These are phyloP conservation scores for Dissostichus mawsoni DNA, from an alignment of 2,113 vertebrate genomes.

Conservation along the genomic window DNA sequence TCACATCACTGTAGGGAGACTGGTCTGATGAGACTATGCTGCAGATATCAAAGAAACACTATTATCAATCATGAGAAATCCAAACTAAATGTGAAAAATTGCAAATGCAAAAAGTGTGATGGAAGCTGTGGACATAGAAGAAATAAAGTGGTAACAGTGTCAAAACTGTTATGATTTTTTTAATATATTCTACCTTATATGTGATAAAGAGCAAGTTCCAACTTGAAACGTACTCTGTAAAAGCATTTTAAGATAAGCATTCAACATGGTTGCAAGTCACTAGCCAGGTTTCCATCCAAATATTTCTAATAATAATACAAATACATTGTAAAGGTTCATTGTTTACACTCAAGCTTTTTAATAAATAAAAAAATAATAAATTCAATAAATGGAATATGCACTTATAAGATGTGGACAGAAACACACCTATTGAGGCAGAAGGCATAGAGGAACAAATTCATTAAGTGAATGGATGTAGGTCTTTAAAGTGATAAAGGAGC, in stretches of 20 bases:
- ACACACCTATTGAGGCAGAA: not conserved
- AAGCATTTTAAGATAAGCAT: not conserved
- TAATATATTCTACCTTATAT: not conserved
- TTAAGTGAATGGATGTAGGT: not conserved
- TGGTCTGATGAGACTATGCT: conserved; percentile 72
- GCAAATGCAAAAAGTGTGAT: accelerated
- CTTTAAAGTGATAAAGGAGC: not conserved
- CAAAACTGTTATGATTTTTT: not conserved
- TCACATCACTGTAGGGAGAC: conserved; percentile 78
- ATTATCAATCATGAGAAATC: not conserved
- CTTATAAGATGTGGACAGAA: too few species aligned
- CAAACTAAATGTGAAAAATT: not conserved
- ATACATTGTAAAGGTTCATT: too few species aligned
- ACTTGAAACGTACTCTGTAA: too few species aligned
- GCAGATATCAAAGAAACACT: conserved; percentile 17
- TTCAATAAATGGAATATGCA: too few species aligned
- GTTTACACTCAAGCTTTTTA: too few species aligned
- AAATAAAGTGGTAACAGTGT: too few species aligned
- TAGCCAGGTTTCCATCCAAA: not conserved
- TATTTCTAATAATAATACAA: too few species aligned
- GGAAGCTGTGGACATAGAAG: too few species aligned
- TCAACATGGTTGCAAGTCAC: not conserved
- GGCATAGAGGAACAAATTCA: not conserved
- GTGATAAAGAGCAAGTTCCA: not conserved
- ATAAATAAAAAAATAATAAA: too few species aligned